Evolutionary conservation across 2,888 invertebrate species (phyloP).

Genomic region (Sympetrum striolatum): DNA sequence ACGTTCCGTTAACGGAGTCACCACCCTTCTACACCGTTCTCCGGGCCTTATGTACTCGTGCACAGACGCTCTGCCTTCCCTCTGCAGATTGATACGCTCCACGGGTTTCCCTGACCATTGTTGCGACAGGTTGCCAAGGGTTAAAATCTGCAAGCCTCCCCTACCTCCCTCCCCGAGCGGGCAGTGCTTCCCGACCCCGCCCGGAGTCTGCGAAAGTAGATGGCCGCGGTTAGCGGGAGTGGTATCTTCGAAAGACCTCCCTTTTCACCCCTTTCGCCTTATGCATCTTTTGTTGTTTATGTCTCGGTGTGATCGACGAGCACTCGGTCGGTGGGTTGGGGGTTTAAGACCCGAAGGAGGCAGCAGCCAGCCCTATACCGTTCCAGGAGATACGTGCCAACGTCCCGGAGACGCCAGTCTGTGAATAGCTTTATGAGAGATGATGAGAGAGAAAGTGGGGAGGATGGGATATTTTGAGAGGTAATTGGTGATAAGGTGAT

Average conservation of each 20-base stretch:
- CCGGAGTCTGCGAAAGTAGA: not conserved
- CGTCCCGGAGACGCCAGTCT: constrained; percentile 30
- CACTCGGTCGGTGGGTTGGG: not conserved
- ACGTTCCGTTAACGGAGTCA: constrained; percentile 22
- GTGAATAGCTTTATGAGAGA: constrained; percentile 9
- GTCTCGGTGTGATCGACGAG: not conserved
- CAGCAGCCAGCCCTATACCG: constrained; percentile 27
- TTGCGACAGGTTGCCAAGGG: constrained; percentile 37
- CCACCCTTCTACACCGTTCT: constrained; percentile 23
- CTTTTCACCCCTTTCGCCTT: not conserved
- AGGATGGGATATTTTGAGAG: not conserved
- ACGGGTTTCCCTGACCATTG: constrained; percentile 29
- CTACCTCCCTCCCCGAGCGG: not conserved
- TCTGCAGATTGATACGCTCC: constrained; percentile 32
- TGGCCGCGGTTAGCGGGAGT: not conserved
- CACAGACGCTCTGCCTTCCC: not conserved
- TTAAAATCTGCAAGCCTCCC: constrained; percentile 10
- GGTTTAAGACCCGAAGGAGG: not conserved
- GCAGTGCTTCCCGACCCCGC: not conserved
- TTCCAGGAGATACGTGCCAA: constrained; percentile 34
- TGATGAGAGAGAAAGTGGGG: constrained; percentile 19
- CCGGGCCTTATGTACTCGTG: not conserved
- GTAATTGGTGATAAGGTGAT: not conserved
- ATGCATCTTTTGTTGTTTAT: not conserved
- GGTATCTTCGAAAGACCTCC: not conserved